phyloP scores from a whole-genome alignment of 2,797 vertebrate species.

The Prunella strophiata region DNA sequence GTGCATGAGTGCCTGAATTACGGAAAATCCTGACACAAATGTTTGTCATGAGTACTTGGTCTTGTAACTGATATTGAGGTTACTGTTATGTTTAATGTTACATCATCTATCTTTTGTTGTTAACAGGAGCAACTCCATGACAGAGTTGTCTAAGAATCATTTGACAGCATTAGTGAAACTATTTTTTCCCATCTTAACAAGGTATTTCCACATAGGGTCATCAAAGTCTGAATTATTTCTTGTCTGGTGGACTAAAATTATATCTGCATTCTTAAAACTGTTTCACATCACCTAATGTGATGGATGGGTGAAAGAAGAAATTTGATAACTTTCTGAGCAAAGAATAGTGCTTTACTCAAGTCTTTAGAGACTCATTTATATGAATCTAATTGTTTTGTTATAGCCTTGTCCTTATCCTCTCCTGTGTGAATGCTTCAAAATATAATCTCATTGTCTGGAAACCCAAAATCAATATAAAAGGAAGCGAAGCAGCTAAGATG shows the following conservation, averaged over 20 bases:
- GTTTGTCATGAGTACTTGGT: not conserved
- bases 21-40: not conserved
- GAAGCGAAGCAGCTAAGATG: constrained; percentile 5
- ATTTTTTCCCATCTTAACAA: not conserved
- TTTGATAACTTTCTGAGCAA: not conserved
- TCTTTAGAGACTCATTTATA: constrained; percentile 24
- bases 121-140: not conserved
- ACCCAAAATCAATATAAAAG: constrained; percentile 58
- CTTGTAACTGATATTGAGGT: not conserved
- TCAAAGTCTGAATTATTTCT: not conserved
- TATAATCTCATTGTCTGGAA: constrained; percentile 45
- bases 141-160: not conserved
- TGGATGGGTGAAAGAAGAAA: not conserved
- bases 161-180: not conserved
- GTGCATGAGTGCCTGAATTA: not conserved
- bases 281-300: not conserved
- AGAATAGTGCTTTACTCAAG: not conserved
- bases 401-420: constrained; percentile 22
- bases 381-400: constrained; percentile 51
- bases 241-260: not conserved
- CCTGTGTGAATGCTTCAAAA: constrained; percentile 32
- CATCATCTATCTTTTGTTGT: not conserved
- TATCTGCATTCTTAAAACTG: not conserved
- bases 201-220: not conserved
- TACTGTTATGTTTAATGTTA: not conserved